phyloP scores from a whole-genome alignment of 1,140 invertebrate species.

The Macrocentrus cingulum region DNA sequence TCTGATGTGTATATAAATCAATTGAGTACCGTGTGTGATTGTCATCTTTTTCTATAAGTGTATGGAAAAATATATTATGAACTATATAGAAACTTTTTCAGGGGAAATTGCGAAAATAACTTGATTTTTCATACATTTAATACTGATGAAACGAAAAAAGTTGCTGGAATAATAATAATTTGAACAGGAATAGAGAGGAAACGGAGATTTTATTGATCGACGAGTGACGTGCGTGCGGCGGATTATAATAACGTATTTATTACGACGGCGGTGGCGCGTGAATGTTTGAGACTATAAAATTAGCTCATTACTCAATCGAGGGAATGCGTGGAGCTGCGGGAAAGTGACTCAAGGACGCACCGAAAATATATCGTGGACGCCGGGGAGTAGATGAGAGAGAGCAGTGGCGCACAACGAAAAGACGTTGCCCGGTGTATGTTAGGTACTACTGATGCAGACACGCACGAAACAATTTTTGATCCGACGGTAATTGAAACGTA shows the following conservation, averaged over 20 bases:
- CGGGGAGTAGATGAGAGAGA: neutral
- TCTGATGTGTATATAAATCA: too few relatives aligned
- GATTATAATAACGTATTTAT: slow-evolving; percentile 3
- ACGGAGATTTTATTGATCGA: slow-evolving; percentile 19
- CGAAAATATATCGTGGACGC: slow-evolving; percentile 32
- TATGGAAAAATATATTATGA: too few relatives aligned
- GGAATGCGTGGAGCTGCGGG: slow-evolving; percentile 38
- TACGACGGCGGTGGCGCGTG: neutral
- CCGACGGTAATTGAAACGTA: slow-evolving; percentile 26
- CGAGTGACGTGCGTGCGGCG: too few relatives aligned
- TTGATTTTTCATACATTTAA: too few relatives aligned
- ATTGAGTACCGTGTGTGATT: too few relatives aligned
- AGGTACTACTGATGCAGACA: too few relatives aligned
- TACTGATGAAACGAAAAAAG: too few relatives aligned
- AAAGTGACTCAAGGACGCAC: slow-evolving; percentile 39
- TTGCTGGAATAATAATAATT: too few relatives aligned
- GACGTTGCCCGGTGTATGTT: neutral
- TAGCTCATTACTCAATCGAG: slow-evolving; percentile 45
- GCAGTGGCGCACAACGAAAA: slow-evolving; percentile 8
- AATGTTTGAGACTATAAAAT: slow-evolving; percentile 25
- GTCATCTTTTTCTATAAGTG: too few relatives aligned
- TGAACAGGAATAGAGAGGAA: too few relatives aligned
- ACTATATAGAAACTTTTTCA: too few relatives aligned
- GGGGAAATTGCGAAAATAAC: too few relatives aligned
- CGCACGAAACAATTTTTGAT: slow-evolving; percentile 19